phyloP scores from a whole-genome alignment of 64 coral and sea anemone species.

The Dendrophyllia cribrosa region DNA sequence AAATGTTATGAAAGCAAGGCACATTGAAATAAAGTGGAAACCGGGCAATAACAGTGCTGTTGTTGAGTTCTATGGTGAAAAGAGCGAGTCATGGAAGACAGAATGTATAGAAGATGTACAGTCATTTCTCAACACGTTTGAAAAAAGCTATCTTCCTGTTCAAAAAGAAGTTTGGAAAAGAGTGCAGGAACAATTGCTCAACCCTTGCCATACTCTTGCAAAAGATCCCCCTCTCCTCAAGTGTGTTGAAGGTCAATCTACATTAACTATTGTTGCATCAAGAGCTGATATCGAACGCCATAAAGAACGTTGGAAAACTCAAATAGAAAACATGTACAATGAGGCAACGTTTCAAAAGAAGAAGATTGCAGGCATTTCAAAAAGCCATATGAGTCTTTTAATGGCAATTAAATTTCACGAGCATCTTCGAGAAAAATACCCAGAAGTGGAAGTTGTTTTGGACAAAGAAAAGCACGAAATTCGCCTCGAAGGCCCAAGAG shows the following conservation, averaged over 20 bases:
- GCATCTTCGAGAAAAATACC: background rate
- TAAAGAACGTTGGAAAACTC: background rate
- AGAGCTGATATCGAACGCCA: background rate
- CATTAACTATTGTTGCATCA: background rate
- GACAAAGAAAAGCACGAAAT: conserved; percentile 30
- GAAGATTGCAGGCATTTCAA: background rate
- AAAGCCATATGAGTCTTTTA: conserved; percentile 39
- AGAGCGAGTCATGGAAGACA: conserved; percentile 6
- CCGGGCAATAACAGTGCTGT: conserved; percentile 1
- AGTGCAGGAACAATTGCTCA: background rate
- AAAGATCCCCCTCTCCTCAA: background rate
- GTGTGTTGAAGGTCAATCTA: background rate
- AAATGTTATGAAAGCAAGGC: background rate
- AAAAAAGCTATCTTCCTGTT: background rate
- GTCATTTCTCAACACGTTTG: conserved; percentile 26
- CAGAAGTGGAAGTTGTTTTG: conserved; percentile 32
- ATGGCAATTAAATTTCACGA: conserved; percentile 38
- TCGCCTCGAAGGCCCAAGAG: conserved; percentile 17
- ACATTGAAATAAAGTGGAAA: conserved; percentile 4
- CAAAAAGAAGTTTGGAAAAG: background rate
- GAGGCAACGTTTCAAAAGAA: conserved; percentile 39
- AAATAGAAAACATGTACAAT: background rate
- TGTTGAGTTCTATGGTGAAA: background rate
- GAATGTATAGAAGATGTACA: conserved; percentile 24
- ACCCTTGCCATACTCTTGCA: background rate